Evolutionary conservation across 2,113 vertebrate species (phyloP), one percentile per base, ranked within the genome.

Genomic region (Grammomys dolichurus): DNA sequence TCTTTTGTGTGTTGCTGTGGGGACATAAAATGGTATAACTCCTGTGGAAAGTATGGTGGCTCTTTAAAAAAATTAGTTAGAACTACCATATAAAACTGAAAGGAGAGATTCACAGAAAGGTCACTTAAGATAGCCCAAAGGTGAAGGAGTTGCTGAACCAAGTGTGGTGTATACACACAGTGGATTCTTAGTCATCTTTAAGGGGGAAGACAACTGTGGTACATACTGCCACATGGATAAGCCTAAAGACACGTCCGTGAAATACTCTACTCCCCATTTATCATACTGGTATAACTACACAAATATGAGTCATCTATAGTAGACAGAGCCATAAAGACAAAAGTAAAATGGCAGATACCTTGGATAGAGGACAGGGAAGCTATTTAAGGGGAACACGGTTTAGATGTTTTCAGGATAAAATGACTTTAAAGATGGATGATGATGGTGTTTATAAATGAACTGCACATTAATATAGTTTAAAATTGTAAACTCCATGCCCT

Each of bases 51-150:
- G 69, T 70, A 51, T n/a, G 9, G 13, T 77, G 9, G 9, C n/a
- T 90, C 43, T 58, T 91, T 19, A 75, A 87, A 93, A 67, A 88
- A 76, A 9, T 77, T 87, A 81, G 90, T 58, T 11, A 78, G 20
- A 92, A 75, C 90, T 93, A 40, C 36, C 24, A 5, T 40, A 36
- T 65, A 13, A 26, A 85, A 88, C 40, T 60, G 65, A 91, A 80
- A 85, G 40, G 13, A 93, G 43, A 14, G 19, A 56, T 36, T 81
- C 63, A 31, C 33, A 84, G 51, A 10, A 90, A 58, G 36, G 67
- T 75, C 90, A 78, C 60, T 63, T 31, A 76, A 26, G 76, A 56
- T 26, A 85, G 31, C 48, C 26, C 67, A 67, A 67, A 85, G 24
- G 33, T 56, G 48, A 48, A 94, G 72, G 40, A 31, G 54, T 63